Base-by-base conservation (phyloP, 2,888 invertebrate species). In the Agrotis ipsilon region DNA sequence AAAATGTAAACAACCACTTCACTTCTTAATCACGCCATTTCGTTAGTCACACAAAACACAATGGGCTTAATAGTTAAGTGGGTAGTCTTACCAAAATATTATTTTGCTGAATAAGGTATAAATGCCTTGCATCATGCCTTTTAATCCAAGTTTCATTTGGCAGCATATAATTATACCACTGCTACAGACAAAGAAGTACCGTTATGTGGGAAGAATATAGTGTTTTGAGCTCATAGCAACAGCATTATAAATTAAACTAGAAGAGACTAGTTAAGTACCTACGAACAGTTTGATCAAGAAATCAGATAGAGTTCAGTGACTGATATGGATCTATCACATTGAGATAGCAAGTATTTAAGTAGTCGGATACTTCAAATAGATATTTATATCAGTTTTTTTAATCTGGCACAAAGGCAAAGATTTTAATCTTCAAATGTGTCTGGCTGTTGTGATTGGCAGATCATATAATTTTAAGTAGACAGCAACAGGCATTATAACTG, bases 201-300 rank as follows among this genome's bases (percentile, higher is more conserved):
- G 57, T 24, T 48, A 57, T 21, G 32, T 64, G 18, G 54, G 70
- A 77, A 65, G 61, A 62, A 66, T 54, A 7, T 32, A 39, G 39
- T 58, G 24, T 71, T 72, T 77, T 81, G 71, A 76, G 61, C 62
- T 49, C 49, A 70, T 75, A 46, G 48, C 61, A 73, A 62, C 59
- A 63, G 59, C 46, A 21, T 48, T 16, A 6, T 19, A 7, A 7
- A 27, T 58, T 43, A 48, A 27, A 27, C 13, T 43, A n/a, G 11
- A 75, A 45, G 14, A 51, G 13, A 66, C 45, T 19, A 19, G n/a
- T 51, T 70, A 61, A 19, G 45, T 74, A 63, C 43, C 55, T 75
- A 68, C 24, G 48, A 49, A 68, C 24, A 5, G 32, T 18, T 48
- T 71, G 43, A 54, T 54, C 67, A 67, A 43, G 27, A 49, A 68